Percentiles rank a stretch among this genome's conserved stretches.
These are phyloP conservation scores for Hippocampus zosterae DNA, from an alignment of 2,113 vertebrate species.

Conservation along the genomic window DNA sequence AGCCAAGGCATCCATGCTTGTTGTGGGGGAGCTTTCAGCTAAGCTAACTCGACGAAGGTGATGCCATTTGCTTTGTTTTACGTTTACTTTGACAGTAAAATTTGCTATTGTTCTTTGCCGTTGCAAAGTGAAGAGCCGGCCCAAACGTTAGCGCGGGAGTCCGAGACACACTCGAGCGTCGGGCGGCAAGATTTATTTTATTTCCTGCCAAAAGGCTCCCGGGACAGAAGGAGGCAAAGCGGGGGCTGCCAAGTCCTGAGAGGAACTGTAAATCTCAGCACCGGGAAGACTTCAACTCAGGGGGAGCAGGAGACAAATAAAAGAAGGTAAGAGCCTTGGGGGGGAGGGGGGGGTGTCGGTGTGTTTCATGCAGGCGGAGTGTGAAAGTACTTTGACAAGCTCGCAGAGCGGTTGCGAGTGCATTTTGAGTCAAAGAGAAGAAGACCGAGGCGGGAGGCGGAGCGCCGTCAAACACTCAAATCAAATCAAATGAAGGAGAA, in stretches of 20 bases:
- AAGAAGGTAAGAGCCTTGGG: constrained; percentile 28
- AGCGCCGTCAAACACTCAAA: constrained; percentile 2
- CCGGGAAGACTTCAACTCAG: constrained; percentile 19
- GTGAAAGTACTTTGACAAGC: constrained; percentile 71
- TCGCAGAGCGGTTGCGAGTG: constrained; percentile 15
- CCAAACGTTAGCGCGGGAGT: constrained; percentile 37
- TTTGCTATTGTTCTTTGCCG: too few relatives aligned
- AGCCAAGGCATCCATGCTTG: too few relatives aligned
- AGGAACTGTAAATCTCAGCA: constrained; percentile 38
- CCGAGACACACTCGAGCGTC: constrained; percentile 20
- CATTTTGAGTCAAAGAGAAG: constrained; percentile 18
- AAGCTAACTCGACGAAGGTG: too few relatives aligned
- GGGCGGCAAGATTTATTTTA: constrained; percentile 44
- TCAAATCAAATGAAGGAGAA: constrained; percentile 26
- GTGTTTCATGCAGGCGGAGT: constrained; percentile 46
- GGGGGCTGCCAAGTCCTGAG: constrained; percentile 28
- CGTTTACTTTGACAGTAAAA: too few relatives aligned
- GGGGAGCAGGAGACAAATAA: constrained; percentile 2
- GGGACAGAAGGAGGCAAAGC: constrained; percentile 1
- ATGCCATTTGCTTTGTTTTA: too few relatives aligned
- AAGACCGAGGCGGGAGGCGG: constrained; percentile 17
- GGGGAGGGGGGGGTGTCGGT: constrained; percentile 34
- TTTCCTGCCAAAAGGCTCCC: constrained; percentile 48
- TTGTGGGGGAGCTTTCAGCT: too few relatives aligned
- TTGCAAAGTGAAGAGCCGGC: too few relatives aligned